Base-by-base conservation (phyloP, 2,888 invertebrate genomes). In the Brenthis daphne region DNA sequence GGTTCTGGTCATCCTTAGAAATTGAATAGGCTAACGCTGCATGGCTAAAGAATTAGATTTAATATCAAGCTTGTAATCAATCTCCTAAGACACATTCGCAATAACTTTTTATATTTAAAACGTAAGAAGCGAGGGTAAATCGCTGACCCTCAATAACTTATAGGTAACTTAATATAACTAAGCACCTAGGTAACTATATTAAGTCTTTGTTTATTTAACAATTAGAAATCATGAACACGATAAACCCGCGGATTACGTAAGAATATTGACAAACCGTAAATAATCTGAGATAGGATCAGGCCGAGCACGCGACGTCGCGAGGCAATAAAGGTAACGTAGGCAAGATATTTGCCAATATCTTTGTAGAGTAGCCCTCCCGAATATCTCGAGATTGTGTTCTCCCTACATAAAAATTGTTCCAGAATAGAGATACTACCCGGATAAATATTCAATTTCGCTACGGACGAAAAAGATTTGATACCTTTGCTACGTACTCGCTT, bases 391-490 rank as follows among this genome's bases (percentile, higher is more conserved):
- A 92, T 92, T 90, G 91, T 91, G 88, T 89, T 89, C 88, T 88
- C 90, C 90, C 89, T 88, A 90, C 87, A 91, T 90, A 91, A 92
- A 92, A 92, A 92, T 92, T 91, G 92, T 91, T 90, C 90, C 88
- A 86, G 88, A 89, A 92, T 92, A 90, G 90, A 92, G 92, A 92
- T 91, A 92, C 88, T 91, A 89, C 87, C 89, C 90, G 89, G 92
- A 92, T 92, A 92, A 92, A 92, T 92, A 92, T 92, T 92, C 92
- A 92, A 92, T 92, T 92, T 92, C 90, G 89, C 87, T 90, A 87
- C 88, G 90, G 91, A 90, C 91, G 91, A 90, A 88, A 89, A 89
- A 92, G 92, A 92, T 92, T 92, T 92, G 90, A 92, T 92, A 92
- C 92, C 90, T 90, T 86, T 86, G 87, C 86, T 90, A 89, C 87